These are phyloP conservation scores for Chrysomela aeneicollis DNA, from an alignment of 2,888 invertebrate genomes.

Conservation along the genomic window DNA sequence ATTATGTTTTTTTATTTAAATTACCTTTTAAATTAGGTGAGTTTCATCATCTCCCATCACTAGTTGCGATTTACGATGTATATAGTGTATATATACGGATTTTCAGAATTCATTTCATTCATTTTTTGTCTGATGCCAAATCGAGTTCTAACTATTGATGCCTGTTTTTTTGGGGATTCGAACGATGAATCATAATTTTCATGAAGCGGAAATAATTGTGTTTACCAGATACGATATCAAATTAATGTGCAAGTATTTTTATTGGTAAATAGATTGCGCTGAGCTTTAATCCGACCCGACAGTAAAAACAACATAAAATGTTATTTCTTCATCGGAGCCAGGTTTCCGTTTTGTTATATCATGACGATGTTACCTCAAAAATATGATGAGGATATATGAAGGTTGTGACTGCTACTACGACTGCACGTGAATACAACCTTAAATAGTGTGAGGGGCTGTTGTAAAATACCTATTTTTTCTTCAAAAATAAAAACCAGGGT, in stretches of 20 bases:
- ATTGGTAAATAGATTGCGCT: slow-evolving; percentile 18
- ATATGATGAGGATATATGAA: slow-evolving; percentile 44
- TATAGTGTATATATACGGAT: too few species aligned
- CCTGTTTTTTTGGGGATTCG: neutral
- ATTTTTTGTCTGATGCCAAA: too few species aligned
- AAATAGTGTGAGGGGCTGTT: too few species aligned
- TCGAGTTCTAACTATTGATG: too few species aligned
- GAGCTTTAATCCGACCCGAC: slow-evolving; percentile 55
- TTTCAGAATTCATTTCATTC: too few species aligned
- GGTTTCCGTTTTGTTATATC: slow-evolving; percentile 56
- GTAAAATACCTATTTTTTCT: too few species aligned
- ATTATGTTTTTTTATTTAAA: too few species aligned
- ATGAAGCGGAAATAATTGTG: neutral
- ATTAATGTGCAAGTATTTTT: slow-evolving; percentile 23
- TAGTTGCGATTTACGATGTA: too few species aligned
- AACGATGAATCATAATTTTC: neutral
- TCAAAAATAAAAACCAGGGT: too few species aligned
- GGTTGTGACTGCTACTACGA: slow-evolving; percentile 24
- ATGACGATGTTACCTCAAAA: slow-evolving; percentile 54
- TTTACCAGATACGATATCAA: neutral
- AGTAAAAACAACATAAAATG: slow-evolving; percentile 60
- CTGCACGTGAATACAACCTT: neutral
- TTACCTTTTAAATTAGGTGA: too few species aligned
- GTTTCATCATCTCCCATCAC: too few species aligned
- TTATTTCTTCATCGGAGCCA: slow-evolving; percentile 61